phyloP scores from a whole-genome alignment of 2,113 vertebrate genomes.

The Amphilophus citrinellus region DNA sequence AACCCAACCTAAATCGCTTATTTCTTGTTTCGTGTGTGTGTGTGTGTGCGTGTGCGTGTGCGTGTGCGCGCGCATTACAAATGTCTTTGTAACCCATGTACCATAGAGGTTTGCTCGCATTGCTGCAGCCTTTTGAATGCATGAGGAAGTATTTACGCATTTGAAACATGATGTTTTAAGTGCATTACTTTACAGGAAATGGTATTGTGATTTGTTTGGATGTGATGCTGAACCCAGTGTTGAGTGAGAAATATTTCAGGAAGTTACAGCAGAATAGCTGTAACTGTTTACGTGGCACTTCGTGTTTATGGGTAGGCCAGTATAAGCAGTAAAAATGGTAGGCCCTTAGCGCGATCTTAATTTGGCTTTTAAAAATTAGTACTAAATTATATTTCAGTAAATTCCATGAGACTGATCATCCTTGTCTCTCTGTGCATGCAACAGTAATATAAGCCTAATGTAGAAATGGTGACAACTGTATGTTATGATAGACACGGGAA shows the following conservation, averaged over 20 bases:
- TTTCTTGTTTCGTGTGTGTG: too few relatives aligned
- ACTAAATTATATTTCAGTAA: background rate
- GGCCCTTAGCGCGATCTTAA: background rate
- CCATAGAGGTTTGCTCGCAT: background rate
- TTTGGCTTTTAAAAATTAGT: background rate
- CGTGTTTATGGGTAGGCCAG: background rate
- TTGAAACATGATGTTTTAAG: background rate
- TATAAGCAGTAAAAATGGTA: slow-evolving; percentile 4
- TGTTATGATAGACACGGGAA: too few relatives aligned
- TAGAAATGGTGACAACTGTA: too few relatives aligned
- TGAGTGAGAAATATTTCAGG: slow-evolving; percentile 12
- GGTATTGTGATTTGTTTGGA: background rate
- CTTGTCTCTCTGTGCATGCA: background rate
- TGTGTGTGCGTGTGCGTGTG: too few relatives aligned
- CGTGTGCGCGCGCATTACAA: background rate
- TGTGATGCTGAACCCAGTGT: background rate
- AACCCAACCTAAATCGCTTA: background rate
- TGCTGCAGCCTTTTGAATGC: background rate
- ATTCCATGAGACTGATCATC: background rate
- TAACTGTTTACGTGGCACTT: background rate
- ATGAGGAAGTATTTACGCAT: slow-evolving; percentile 7
- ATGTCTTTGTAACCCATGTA: background rate
- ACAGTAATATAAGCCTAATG: background rate
- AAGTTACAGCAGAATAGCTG: background rate
- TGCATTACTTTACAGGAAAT: slow-evolving; percentile 14